Percentiles rank a stretch among this genome's conserved stretches.
These are phyloP conservation scores for Laspeyria flexula DNA, from an alignment of 2,888 invertebrate species.

Conservation along the genomic window DNA sequence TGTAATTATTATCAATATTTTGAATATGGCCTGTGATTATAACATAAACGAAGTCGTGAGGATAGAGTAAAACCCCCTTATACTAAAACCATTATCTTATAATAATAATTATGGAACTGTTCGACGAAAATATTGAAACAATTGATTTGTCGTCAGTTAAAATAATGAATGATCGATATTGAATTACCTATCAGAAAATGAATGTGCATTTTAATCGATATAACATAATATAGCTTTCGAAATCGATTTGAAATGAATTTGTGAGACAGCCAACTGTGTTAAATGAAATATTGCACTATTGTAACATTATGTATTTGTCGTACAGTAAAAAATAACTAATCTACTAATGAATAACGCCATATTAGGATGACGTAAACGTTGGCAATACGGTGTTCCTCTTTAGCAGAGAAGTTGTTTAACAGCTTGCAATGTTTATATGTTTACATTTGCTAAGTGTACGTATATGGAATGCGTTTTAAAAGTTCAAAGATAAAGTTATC, in stretches of 20 bases:
- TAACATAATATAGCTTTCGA: not conserved
- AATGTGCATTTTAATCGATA: not conserved
- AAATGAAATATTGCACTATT: too few relatives aligned
- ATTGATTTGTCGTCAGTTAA: not conserved
- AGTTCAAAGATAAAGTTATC: too few relatives aligned
- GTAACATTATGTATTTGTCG: not conserved
- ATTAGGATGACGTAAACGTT: too few relatives aligned
- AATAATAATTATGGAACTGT: not conserved
- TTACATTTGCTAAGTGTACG: too few relatives aligned
- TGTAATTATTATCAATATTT: not conserved
- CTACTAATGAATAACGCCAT: too few relatives aligned
- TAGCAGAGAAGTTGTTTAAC: too few relatives aligned
- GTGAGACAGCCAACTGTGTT: not conserved
- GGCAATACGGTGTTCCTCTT: too few relatives aligned
- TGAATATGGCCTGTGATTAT: constrained; percentile 43
- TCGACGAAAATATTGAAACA: not conserved
- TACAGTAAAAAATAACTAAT: too few relatives aligned
- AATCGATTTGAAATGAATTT: not conserved
- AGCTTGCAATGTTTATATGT: too few relatives aligned
- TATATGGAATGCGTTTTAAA: too few relatives aligned
- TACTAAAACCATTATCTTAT: not conserved
- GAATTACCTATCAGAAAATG: not conserved
- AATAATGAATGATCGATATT: not conserved
- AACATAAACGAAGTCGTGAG: constrained; percentile 30
- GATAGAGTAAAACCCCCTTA: constrained; percentile 44